These are phyloP conservation scores for Hyposoter dolosus DNA, from an alignment of 2,888 invertebrate species.

Conservation along the genomic window DNA sequence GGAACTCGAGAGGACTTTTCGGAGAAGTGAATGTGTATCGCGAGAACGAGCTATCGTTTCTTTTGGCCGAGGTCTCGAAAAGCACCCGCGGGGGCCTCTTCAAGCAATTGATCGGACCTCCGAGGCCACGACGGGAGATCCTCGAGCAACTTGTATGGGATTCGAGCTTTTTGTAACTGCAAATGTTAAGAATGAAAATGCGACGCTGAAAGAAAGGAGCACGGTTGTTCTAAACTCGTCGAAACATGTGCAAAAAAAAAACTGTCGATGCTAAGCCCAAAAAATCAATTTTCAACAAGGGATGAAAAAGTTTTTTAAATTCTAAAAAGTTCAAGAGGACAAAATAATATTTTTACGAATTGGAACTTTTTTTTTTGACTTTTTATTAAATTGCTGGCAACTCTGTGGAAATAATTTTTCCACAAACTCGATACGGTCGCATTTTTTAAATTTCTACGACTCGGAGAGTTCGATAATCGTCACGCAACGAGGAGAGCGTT, in stretches of 20 bases:
- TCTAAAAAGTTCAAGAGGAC: not conserved
- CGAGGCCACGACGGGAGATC: conserved; percentile 12
- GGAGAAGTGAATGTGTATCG: conserved; percentile 3
- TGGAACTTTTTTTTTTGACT: too few relatives aligned
- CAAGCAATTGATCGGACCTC: not conserved
- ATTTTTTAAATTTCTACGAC: too few relatives aligned
- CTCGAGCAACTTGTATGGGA: not conserved
- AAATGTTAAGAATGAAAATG: not conserved
- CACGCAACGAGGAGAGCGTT: too few relatives aligned
- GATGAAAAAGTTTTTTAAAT: not conserved
- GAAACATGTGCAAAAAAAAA: not conserved
- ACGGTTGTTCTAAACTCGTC: not conserved
- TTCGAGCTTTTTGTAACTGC: not conserved
- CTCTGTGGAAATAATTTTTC: too few relatives aligned
- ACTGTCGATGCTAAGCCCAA: not conserved
- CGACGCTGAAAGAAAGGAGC: not conserved
- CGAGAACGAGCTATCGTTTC: conserved; percentile 2
- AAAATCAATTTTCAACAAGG: not conserved
- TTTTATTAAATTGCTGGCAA: too few relatives aligned
- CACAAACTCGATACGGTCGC: too few relatives aligned
- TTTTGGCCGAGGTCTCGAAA: not conserved
- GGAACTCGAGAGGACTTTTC: conserved; percentile 16
- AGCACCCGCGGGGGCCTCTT: not conserved
- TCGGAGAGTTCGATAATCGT: too few relatives aligned
- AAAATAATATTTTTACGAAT: not conserved